Conservation (phyloP, 2,797 vertebrate genomes). For the Furcifer pardalis region DNA sequence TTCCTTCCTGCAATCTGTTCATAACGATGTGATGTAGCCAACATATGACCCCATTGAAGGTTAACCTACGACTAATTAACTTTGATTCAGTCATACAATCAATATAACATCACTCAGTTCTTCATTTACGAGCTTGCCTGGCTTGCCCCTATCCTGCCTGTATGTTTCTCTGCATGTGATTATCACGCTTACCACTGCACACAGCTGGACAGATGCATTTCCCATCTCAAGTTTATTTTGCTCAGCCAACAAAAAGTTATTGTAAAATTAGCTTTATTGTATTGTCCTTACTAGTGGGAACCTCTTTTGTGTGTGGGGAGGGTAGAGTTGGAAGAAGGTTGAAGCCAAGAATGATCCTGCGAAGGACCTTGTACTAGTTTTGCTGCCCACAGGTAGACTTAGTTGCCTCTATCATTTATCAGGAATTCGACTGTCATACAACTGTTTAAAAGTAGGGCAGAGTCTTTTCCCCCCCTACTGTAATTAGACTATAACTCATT, state of each 20-base stretch:
- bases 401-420: conserved; percentile 67
- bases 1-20: conserved; percentile 2
- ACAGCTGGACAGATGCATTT: neutral
- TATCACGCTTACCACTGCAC: neutral
- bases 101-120: conserved; percentile 26
- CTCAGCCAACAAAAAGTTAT: neutral
- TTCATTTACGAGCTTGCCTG: neutral
- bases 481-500: conserved; percentile 73
- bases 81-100: conserved; percentile 47
- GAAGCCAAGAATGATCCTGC: conserved; percentile 44
- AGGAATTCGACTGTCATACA: conserved; percentile 59
- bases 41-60: conserved; percentile 15
- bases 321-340: conserved; percentile 32
- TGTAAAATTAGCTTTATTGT: neutral
- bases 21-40: conserved; percentile 19
- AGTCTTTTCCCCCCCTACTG: conserved; percentile 63
- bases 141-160: neutral
- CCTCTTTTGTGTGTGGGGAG: neutral
- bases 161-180: neutral
- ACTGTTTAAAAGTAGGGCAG: conserved; percentile 66
- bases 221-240: neutral
- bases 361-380: neutral
- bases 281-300: neutral
- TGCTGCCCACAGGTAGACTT: conserved; percentile 60
- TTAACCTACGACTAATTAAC: conserved; percentile 48